Base-by-base conservation (phyloP, 37 sponge, comb jelly and placozoan species). In the Amphimedon queenslandica region DNA sequence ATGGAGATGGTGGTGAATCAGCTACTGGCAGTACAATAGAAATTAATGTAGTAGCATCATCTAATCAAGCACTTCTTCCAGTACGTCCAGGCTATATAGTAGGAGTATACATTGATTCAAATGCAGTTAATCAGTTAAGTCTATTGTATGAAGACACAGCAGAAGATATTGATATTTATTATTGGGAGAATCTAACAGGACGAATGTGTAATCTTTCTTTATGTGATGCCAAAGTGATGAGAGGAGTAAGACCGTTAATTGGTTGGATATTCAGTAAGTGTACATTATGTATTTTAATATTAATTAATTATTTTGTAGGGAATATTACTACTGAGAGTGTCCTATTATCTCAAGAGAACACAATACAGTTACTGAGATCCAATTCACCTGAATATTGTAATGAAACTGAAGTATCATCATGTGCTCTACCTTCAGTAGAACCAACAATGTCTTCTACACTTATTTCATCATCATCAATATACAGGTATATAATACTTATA, bases 261-360 rank as follows among this genome's bases (percentile, higher is more conserved):
- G 21, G 27, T 6, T 60, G 61, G 61, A 60, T 5, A 60, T 60
- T 60, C 21, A n/a, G 61, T 60, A n/a, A 60, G 61, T 60, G n/a
- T n/a, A n/a, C n/a, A n/a, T n/a, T n/a, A n/a, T n/a, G n/a, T n/a
- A n/a, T n/a, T n/a, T n/a, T n/a, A n/a, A n/a, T n/a, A n/a, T n/a
- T n/a, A n/a, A n/a, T n/a, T n/a, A n/a, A n/a, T n/a, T n/a, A n/a
- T n/a, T n/a, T n/a, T n/a, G n/a, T n/a, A n/a, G n/a, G n/a, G n/a
- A n/a, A n/a, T n/a, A n/a, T n/a, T n/a, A n/a, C n/a, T n/a, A n/a
- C n/a, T n/a, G n/a, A n/a, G n/a, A n/a, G n/a, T n/a, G n/a, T n/a
- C n/a, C n/a, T n/a, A n/a, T n/a, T n/a, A n/a, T n/a, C n/a, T n/a
- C n/a, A n/a, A n/a, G n/a, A n/a, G n/a, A n/a, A n/a, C n/a, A n/a